These are phyloP conservation scores for Oplegnathus fasciatus DNA, from an alignment of 2,113 vertebrate species.

Conservation along the genomic window DNA sequence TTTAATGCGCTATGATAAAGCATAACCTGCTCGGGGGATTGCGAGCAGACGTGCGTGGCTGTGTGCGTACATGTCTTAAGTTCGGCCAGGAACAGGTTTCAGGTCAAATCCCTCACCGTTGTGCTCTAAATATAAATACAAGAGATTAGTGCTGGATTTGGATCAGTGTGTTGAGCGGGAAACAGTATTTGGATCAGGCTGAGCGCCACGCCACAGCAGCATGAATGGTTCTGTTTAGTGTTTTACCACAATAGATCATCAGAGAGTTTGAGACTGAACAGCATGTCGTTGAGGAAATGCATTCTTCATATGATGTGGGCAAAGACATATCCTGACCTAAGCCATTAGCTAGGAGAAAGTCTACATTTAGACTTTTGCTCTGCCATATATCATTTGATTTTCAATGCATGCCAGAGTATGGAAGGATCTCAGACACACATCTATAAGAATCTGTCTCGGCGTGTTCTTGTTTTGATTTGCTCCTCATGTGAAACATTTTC, in stretches of 20 bases:
- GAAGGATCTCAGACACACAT: background rate
- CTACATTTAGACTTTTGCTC: background rate
- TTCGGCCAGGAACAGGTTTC: slow-evolving; percentile 61
- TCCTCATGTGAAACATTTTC: background rate
- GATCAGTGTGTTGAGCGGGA: slow-evolving; percentile 62
- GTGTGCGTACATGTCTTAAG: slow-evolving; percentile 18
- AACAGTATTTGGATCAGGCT: slow-evolving; percentile 51
- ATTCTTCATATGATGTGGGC: background rate
- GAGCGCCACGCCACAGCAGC: slow-evolving; percentile 10
- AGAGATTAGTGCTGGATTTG: slow-evolving; percentile 73
- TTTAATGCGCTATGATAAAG: slow-evolving; percentile 3
- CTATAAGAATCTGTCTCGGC: background rate
- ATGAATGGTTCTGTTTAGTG: slow-evolving; percentile 14
- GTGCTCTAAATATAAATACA: slow-evolving; percentile 70
- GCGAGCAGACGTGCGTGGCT: background rate
- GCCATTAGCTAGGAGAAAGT: background rate
- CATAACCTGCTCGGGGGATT: slow-evolving; percentile 13
- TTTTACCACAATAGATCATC: slow-evolving; percentile 11
- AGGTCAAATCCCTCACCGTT: slow-evolving; percentile 53
- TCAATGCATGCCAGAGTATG: background rate
- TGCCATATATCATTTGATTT: background rate
- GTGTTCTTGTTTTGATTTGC: background rate
- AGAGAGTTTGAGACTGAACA: background rate
- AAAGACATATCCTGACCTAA: background rate
- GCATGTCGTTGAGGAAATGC: background rate